These are phyloP conservation scores for Channa striata DNA, from an alignment of 2,797 vertebrate species.

Conservation along the genomic window DNA sequence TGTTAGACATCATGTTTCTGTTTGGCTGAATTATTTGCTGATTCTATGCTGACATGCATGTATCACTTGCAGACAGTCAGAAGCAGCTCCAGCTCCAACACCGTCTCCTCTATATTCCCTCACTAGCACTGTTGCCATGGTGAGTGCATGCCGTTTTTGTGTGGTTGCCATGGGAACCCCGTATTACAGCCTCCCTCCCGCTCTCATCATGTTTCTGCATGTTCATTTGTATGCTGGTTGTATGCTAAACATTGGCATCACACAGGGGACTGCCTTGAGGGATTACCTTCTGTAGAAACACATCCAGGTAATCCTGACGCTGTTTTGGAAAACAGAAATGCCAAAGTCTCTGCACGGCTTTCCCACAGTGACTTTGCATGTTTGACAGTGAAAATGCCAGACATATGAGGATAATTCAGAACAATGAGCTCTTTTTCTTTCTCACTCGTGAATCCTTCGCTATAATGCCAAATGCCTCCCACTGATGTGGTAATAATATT, in stretches of 20 bases:
- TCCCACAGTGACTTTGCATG: constrained; percentile 49
- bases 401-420: constrained; percentile 34
- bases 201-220: constrained; percentile 74
- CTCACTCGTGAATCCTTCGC: constrained; percentile 28
- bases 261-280: constrained; percentile 44
- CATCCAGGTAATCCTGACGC: constrained; percentile 30
- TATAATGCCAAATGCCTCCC: constrained; percentile 66
- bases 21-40: constrained; percentile 25
- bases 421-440: constrained; percentile 56
- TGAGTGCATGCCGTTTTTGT: constrained; percentile 81
- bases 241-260: constrained; percentile 41
- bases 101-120: constrained; percentile 64
- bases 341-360: constrained; percentile 14
- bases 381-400: constrained; percentile 36
- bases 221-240: constrained; percentile 75
- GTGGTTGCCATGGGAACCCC: constrained; percentile 79
- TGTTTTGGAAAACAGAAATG: constrained; percentile 27
- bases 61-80: constrained; percentile 68
- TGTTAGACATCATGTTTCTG: constrained; percentile 8
- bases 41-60: constrained; percentile 42
- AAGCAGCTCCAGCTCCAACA: constrained; percentile 60
- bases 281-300: constrained; percentile 55
- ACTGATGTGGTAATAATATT: constrained; percentile 69
- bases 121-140: constrained; percentile 80
- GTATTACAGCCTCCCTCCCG: constrained; percentile 69